Conservation (phyloP, 1,140 invertebrate species). For the Streblospio benedicti region DNA sequence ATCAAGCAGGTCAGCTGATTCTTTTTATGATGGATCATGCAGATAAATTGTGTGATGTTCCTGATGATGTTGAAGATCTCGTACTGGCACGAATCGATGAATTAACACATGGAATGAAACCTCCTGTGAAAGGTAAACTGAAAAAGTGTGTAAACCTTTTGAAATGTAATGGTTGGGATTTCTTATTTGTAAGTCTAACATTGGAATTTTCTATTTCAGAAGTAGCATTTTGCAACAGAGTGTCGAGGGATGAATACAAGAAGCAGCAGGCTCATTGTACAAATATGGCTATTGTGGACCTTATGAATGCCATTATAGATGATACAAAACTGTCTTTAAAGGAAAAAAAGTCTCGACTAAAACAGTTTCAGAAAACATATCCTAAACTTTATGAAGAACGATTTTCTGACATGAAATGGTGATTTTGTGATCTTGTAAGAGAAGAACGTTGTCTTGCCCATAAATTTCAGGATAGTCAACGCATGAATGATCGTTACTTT, state of each 20-base stretch:
- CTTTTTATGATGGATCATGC: slow-evolving; percentile 39
- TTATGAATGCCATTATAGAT: slow-evolving; percentile 45
- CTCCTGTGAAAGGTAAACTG: too few species aligned
- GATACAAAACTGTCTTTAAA: slow-evolving; percentile 42
- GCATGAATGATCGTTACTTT: too few species aligned
- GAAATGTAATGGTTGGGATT: too few species aligned
- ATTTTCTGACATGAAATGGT: slow-evolving; percentile 31
- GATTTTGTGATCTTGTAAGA: neutral
- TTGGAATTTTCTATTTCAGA: too few species aligned
- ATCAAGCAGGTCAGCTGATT: slow-evolving; percentile 32
- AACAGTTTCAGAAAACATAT: slow-evolving; percentile 42
- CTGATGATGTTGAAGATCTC: slow-evolving; percentile 32
- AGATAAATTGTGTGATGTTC: slow-evolving; percentile 32
- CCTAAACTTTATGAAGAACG: slow-evolving; percentile 32
- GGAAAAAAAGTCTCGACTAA: slow-evolving; percentile 45
- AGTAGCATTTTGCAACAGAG: slow-evolving; percentile 35
- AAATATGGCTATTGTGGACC: slow-evolving; percentile 32
- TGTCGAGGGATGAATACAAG: slow-evolving; percentile 40
- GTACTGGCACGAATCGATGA: slow-evolving; percentile 30
- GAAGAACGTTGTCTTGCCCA: neutral
- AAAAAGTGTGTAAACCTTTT: too few species aligned
- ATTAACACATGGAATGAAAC: slow-evolving; percentile 28
- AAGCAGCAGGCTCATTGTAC: slow-evolving; percentile 40
- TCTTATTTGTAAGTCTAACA: too few species aligned
- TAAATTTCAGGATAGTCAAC: too few species aligned